phyloP scores from a whole-genome alignment of 2,888 invertebrate genomes.

The Cataglyphis cursor region DNA sequence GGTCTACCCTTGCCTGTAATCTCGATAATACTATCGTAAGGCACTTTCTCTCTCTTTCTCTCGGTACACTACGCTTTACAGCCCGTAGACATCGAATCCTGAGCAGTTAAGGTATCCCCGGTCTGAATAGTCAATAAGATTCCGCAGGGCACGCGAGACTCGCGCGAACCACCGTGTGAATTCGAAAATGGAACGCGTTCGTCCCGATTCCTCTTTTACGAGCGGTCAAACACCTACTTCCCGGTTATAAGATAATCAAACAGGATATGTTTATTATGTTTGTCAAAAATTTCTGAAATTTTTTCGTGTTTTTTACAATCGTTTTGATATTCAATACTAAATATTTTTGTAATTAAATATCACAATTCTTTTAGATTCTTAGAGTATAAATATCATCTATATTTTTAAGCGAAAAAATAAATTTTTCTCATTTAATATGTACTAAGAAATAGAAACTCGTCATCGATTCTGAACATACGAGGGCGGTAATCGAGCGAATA shows the following conservation, averaged over 20 bases:
- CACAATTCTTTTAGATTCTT: not conserved
- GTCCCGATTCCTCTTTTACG: constrained; percentile 28
- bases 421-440: not conserved
- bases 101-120: constrained; percentile 81
- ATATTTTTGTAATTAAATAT: not conserved
- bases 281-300: not conserved
- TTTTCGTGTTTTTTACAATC: not conserved
- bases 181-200: constrained; percentile 68
- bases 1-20: constrained; percentile 77
- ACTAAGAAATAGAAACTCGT: constrained; percentile 7
- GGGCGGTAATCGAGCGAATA: constrained; percentile 57
- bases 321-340: not conserved
- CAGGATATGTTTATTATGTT: not conserved
- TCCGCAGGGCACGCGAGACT: constrained; percentile 80
- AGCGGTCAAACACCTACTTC: not conserved
- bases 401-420: not conserved
- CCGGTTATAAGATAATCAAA: not conserved
- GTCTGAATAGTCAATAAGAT: constrained; percentile 81
- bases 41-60: constrained; percentile 65
- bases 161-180: constrained; percentile 73
- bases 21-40: constrained; percentile 82
- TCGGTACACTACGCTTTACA: constrained; percentile 79
- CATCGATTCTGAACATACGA: constrained; percentile 28
- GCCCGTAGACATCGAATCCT: constrained; percentile 82
- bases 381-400: not conserved